Base-by-base conservation (phyloP, 2,888 invertebrate genomes). In the Pecten maximus region DNA sequence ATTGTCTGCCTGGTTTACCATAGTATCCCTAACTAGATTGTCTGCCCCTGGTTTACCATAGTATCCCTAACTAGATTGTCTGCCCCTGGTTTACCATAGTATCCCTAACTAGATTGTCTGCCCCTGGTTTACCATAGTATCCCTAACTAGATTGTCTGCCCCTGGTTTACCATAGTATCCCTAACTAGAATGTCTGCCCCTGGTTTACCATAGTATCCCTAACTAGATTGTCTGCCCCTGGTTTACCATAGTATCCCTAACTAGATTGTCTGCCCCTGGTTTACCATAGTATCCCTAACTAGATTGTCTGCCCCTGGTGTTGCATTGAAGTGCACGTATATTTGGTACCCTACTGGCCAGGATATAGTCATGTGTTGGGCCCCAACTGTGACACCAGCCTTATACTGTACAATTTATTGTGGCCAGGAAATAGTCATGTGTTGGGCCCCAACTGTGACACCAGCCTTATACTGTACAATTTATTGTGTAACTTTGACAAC, bases 391-490 rank as follows among this genome's bases (percentile, higher is more conserved):
- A 74, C 35, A 23, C 74, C 35, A 74, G 28, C 1, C 74, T 74
- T 28, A n/a, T n/a, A 74, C 74, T 74, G 74, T 74, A 35, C n/a
- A 74, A 74, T 74, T 74, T 74, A 74, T 74, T 74, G 74, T 54
- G 35, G 35, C 74, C 74, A 74, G 28, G 74, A 28, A 74, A 74
- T 35, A 35, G 74, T 28, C 74, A 74, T 74, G 6, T 74, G 74
- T 74, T 35, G 10, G 74, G 74, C 74, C 35, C 23, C 74, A 74
- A 74, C 74, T 74, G 74, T 74, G 74, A 74, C 35, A 23, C 74
- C 35, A 74, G 28, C 1, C 74, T 74, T 28, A n/a, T n/a, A 74
- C 74, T 74, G 35, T 74, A 74, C 28, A 74, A 74, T 74, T 74
- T 74, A 74, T 74, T 74, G 74, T 74, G 23, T 23, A 28, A 74